These are phyloP conservation scores for Ridgeia piscesae DNA, from an alignment of 1,140 invertebrate species.

Conservation along the genomic window DNA sequence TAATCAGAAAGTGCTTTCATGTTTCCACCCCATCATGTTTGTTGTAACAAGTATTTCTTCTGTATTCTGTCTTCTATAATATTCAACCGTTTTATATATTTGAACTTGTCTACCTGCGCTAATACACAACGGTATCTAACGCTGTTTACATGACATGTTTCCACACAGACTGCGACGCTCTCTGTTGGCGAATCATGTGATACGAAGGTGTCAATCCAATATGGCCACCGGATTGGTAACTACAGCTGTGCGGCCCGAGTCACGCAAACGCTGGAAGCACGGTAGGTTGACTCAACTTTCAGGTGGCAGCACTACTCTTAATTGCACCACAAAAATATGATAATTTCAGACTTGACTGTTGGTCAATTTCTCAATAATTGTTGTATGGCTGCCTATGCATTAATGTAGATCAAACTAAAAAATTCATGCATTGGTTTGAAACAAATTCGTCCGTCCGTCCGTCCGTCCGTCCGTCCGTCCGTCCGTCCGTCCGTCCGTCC, in stretches of 20 bases:
- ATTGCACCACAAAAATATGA: too few species aligned
- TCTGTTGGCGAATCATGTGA: conserved; percentile 87
- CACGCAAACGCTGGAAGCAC: conserved; percentile 67
- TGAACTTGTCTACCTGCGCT: neutral
- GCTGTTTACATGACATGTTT: conserved; percentile 9
- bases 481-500: too few species aligned
- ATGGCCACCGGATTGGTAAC: conserved; percentile 73
- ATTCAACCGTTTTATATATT: neutral
- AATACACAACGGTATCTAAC: neutral
- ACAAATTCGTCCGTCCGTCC: too few species aligned
- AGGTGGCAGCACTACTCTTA: neutral
- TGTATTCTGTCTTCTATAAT: neutral
- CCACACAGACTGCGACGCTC: conserved; percentile 76
- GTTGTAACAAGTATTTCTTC: neutral
- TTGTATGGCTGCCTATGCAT: too few species aligned
- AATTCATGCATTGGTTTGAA: too few species aligned
- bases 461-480: too few species aligned
- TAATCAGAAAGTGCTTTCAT: neutral
- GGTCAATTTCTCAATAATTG: too few species aligned
- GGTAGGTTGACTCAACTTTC: conserved; percentile 38
- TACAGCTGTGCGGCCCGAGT: conserved; percentile 73
- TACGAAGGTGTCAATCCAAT: conserved; percentile 70
- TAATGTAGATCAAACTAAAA: too few species aligned
- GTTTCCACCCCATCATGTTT: neutral
- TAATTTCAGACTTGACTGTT: too few species aligned